These are phyloP conservation scores for Caenorhabditis virilis DNA, from an alignment of 2,888 invertebrate species.

Conservation along the genomic window DNA sequence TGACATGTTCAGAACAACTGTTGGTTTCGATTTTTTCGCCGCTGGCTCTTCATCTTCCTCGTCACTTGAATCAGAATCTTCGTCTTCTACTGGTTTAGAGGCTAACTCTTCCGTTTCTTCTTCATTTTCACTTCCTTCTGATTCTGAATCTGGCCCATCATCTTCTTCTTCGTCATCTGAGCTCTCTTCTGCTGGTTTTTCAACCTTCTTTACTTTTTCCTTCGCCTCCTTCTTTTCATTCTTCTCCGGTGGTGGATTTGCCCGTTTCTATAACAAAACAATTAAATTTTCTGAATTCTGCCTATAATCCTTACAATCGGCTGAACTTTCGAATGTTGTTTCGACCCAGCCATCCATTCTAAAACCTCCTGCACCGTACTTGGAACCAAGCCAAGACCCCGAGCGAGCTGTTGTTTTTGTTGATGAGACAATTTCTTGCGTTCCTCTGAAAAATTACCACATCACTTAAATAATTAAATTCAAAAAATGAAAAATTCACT, in stretches of 20 bases:
- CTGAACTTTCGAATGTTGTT: slow-evolving; percentile 25
- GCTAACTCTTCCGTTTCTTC: slow-evolving; percentile 11
- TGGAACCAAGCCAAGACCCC: slow-evolving; percentile 45
- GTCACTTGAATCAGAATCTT: slow-evolving; percentile 26
- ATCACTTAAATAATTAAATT: slow-evolving; percentile 3
- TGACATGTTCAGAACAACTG: slow-evolving; percentile 1
- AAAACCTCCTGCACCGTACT: slow-evolving; percentile 48
- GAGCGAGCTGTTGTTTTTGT: slow-evolving; percentile 46
- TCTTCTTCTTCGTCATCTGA: slow-evolving; percentile 11
- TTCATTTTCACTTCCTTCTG: slow-evolving; percentile 10
- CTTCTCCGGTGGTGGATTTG: slow-evolving; percentile 7
- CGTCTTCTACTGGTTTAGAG: slow-evolving; percentile 9
- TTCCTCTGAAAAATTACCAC: slow-evolving; percentile 40
- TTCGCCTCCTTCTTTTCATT: slow-evolving; percentile 8
- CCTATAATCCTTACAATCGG: slow-evolving; percentile 9
- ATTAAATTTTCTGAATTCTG: background rate
- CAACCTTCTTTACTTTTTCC: background rate
- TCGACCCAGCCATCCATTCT: slow-evolving; percentile 36
- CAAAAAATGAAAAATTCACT: slow-evolving; percentile 24
- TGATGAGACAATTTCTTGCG: slow-evolving; percentile 35
- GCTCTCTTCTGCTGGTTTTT: slow-evolving; percentile 18
- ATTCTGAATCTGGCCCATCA: slow-evolving; percentile 9
- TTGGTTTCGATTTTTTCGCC: slow-evolving; percentile 9
- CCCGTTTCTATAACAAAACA: slow-evolving; percentile 1
- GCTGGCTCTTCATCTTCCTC: slow-evolving; percentile 26